These are phyloP conservation scores for Champsocephalus gunnari DNA, from an alignment of 2,797 vertebrate genomes.

Conservation along the genomic window DNA sequence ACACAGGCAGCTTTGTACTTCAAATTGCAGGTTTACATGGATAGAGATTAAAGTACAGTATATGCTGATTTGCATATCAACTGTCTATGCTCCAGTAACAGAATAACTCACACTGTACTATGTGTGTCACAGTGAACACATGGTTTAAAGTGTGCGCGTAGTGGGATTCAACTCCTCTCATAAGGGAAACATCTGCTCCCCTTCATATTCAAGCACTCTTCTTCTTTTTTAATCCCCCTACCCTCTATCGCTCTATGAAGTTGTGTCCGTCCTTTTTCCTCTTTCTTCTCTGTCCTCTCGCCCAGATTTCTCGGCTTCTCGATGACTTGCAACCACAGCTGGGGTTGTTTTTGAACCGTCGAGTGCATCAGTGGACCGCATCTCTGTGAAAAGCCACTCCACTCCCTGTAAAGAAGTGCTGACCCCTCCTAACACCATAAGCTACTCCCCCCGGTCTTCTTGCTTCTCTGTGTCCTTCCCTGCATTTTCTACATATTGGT, in stretches of 20 bases:
- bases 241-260: constrained; percentile 31
- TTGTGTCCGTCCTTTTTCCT: constrained; percentile 27
- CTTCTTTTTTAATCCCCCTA: constrained; percentile 26
- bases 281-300: constrained; percentile 17
- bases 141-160: constrained; percentile 31
- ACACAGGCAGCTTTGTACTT: constrained; percentile 16
- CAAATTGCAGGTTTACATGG: not conserved
- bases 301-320: constrained; percentile 40
- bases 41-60: not conserved
- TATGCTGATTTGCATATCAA: not conserved
- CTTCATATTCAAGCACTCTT: constrained; percentile 36
- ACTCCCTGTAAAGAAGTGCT: constrained; percentile 44
- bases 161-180: constrained; percentile 49
- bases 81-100: not conserved
- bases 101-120: constrained; percentile 10
- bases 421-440: constrained; percentile 40
- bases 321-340: constrained; percentile 52
- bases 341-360: constrained; percentile 55
- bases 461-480: constrained; percentile 3
- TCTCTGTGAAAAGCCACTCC: constrained; percentile 46
- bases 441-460: not conserved
- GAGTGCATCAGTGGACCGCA: constrained; percentile 32
- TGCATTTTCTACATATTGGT: constrained; percentile 27
- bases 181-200: constrained; percentile 71
- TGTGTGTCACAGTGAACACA: constrained; percentile 34